These are phyloP conservation scores for Helicolenus hilgendorfi DNA, from an alignment of 2,797 vertebrate species.

Conservation along the genomic window DNA sequence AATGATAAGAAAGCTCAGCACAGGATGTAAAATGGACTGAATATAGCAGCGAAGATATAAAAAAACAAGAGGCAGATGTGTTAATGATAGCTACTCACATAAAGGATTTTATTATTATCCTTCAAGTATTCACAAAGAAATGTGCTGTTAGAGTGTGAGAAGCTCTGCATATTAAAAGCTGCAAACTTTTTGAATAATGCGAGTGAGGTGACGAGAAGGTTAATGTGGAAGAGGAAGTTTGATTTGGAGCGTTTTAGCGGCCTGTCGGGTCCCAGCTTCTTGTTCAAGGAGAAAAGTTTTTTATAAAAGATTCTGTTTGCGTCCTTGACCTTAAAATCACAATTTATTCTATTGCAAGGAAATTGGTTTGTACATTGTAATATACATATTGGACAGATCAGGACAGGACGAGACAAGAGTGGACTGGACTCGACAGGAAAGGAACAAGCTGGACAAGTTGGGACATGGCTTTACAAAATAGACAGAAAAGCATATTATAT, in stretches of 20 bases:
- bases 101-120: not conserved
- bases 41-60: not conserved
- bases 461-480: not conserved
- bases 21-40: not conserved
- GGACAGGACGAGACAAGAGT: not conserved
- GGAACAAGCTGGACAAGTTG: not conserved
- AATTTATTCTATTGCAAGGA: not conserved
- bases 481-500: not conserved
- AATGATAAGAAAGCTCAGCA: not conserved
- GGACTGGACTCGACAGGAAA: not conserved
- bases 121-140: not conserved
- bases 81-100: not conserved
- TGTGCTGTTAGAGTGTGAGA: not conserved
- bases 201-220: not conserved
- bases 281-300: not conserved
- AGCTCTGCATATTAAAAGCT: not conserved
- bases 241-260: not conserved
- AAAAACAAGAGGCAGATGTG: not conserved
- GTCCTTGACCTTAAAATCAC: not conserved
- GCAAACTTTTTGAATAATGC: not conserved
- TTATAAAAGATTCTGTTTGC: not conserved
- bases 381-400: not conserved
- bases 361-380: not conserved
- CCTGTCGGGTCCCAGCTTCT: not conserved
- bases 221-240: not conserved